These are phyloP conservation scores for Anneissia japonica DNA, from an alignment of 35 echinoderm and acorn worm genomes.

Conservation along the genomic window DNA sequence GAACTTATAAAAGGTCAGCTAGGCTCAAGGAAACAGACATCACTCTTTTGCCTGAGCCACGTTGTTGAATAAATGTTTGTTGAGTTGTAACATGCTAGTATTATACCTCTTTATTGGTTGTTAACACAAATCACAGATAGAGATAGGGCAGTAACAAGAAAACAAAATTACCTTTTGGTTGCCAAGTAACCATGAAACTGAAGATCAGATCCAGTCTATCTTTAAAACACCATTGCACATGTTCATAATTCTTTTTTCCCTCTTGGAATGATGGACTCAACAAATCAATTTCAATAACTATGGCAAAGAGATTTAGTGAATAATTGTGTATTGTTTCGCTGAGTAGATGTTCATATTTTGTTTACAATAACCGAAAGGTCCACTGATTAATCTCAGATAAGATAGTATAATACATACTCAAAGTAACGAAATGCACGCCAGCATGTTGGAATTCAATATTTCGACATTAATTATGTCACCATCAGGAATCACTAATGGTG, in stretches of 20 bases:
- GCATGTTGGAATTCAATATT: too few species aligned
- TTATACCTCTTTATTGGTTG: conserved; percentile 14
- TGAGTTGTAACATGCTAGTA: background rate
- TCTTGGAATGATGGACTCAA: conserved; percentile 10
- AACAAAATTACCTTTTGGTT: conserved; percentile 22
- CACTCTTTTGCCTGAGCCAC: too few species aligned
- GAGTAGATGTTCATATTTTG: too few species aligned
- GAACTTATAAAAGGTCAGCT: too few species aligned
- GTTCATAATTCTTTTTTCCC: conserved; percentile 42
- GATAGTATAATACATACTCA: too few species aligned
- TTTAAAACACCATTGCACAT: conserved; percentile 53
- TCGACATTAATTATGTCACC: too few species aligned
- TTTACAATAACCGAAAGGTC: too few species aligned
- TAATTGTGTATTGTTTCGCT: too few species aligned
- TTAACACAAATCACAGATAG: background rate
- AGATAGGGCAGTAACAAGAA: background rate
- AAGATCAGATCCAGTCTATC: conserved; percentile 46
- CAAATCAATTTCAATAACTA: conserved; percentile 37
- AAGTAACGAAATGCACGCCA: too few species aligned
- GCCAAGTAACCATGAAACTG: conserved; percentile 37
- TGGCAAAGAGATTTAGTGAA: background rate
- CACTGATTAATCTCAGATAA: too few species aligned
- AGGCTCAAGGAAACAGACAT: too few species aligned
- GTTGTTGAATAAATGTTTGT: background rate
- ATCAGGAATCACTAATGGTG: too few species aligned